Conservation (phyloP, 1,140 invertebrate genomes). For the Drosophila santomea region DNA sequence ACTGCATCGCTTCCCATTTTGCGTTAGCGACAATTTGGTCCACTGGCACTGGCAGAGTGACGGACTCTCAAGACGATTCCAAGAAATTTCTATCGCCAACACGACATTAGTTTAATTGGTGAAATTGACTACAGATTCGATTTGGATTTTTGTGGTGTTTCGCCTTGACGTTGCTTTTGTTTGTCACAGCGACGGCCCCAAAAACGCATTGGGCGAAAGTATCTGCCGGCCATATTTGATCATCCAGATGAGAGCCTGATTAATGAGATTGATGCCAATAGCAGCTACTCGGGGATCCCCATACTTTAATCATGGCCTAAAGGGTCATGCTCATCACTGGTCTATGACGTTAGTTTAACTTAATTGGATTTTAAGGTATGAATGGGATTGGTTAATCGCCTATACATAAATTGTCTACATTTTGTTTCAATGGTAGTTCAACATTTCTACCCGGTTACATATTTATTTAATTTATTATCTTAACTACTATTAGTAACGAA, state of each 20-base stretch:
- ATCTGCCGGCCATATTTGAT: conserved; percentile 9
- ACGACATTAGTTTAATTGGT: conserved; percentile 72
- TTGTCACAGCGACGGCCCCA: background rate
- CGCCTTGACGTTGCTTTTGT: background rate
- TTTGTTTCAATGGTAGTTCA: too few relatives aligned
- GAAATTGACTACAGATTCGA: conserved; percentile 63
- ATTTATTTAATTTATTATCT: too few relatives aligned
- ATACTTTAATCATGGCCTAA: background rate
- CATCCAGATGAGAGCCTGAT: conserved; percentile 12
- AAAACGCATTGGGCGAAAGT: conserved; percentile 66
- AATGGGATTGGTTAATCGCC: too few relatives aligned
- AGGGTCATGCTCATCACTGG: background rate
- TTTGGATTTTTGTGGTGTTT: conserved; percentile 31
- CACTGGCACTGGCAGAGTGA: conserved; percentile 11
- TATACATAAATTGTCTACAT: too few relatives aligned
- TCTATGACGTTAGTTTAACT: background rate
- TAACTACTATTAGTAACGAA: background rate
- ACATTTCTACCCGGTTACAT: too few relatives aligned
- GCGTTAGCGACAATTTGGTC: conserved; percentile 54
- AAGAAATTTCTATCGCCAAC: conserved; percentile 72
- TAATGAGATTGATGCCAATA: background rate
- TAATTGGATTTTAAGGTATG: background rate
- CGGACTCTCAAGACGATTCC: conserved; percentile 57
- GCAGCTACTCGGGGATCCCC: background rate
- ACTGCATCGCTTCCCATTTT: conserved; percentile 37